Evolutionary conservation across 1,140 invertebrate species (phyloP), one percentile per base, ranked within the genome.

Genomic region (Polyergus mexicanus): DNA sequence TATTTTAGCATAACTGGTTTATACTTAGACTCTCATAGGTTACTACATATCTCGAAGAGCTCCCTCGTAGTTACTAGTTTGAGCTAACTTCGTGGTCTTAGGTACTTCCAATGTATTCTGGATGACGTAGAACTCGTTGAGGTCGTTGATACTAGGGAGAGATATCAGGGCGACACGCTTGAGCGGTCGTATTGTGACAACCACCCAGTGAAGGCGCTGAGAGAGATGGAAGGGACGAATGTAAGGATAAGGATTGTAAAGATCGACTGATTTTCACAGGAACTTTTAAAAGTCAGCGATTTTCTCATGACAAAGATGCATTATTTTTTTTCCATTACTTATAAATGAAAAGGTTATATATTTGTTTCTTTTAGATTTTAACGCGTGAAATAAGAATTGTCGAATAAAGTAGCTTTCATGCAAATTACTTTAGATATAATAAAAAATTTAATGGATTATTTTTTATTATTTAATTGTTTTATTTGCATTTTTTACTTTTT

Each of bases 111-210:
- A 77, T 87, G 25, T 84, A 83, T 87, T 75, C 71, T 44, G 69
- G 56, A 56, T 78, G 56, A 83, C 71, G 63, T 66, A 51, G 74
- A 35, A 62, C 44, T 84, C 22, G 80, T 77, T 51, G 72, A 68
- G 32, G 56, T 51, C 72, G 41, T 78, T 77, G 88, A 90, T 86
- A 88, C 47, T 66, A 63, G 65, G 54, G 76, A 88, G 88, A 89
- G 77, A 90, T 89, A 90, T 89, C 89, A 54, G 84, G 78, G 75
- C 65, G 88, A 80, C 58, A 89, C 90, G 90, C 90, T 88, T 83
- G 77, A 89, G 11, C 76, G 90, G 84, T 86, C 75, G 80, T 81
- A 91, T 91, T 91, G 89, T 91, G 60, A 38, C 62, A 68, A 63
- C 69, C 60, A 85, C 65, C 54, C 32, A 28, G 47, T 19, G 19